A percentile compares a stretch with the other conserved stretches of the same genome.
Conservation (phyloP, 2,113 vertebrate species). For the Tragelaphus imberbis region DNA sequence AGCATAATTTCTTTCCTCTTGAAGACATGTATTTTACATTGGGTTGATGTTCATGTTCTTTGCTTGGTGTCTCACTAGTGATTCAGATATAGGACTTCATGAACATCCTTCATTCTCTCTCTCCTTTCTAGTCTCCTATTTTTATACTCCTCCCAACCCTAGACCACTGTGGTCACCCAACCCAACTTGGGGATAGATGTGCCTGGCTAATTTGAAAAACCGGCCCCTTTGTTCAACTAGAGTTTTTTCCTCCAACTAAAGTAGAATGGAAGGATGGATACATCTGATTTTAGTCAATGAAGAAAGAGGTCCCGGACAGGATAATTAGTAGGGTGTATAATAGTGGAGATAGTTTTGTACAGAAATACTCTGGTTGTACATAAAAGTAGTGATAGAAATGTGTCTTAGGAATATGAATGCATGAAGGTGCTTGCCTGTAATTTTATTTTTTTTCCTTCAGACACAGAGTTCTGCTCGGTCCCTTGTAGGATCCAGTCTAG, state of each 20-base stretch:
- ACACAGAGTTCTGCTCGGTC: slow-evolving; percentile 90
- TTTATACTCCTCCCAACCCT: background rate
- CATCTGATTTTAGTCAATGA: slow-evolving; percentile 20
- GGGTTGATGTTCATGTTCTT: background rate
- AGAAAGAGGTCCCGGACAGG: background rate
- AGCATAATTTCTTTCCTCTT: background rate
- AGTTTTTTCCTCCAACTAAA: background rate
- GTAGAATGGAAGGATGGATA: background rate
- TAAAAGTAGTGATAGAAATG: background rate
- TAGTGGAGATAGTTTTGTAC: background rate
- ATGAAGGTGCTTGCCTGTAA: background rate
- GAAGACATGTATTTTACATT: background rate
- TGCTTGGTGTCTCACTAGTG: background rate
- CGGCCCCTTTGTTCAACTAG: background rate
- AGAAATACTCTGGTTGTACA: background rate
- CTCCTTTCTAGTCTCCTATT: background rate
- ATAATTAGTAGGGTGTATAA: background rate
- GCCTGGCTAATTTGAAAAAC: background rate
- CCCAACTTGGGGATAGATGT: background rate
- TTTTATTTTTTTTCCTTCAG: slow-evolving; percentile 71
- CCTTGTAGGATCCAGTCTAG: slow-evolving; percentile 85
- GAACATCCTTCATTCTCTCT: background rate
- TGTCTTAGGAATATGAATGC: slow-evolving; percentile 12
- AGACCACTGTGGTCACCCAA: background rate
- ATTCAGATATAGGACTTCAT: background rate